Conservation (phyloP, 2,113 vertebrate genomes). For the Nibea albiflora region DNA sequence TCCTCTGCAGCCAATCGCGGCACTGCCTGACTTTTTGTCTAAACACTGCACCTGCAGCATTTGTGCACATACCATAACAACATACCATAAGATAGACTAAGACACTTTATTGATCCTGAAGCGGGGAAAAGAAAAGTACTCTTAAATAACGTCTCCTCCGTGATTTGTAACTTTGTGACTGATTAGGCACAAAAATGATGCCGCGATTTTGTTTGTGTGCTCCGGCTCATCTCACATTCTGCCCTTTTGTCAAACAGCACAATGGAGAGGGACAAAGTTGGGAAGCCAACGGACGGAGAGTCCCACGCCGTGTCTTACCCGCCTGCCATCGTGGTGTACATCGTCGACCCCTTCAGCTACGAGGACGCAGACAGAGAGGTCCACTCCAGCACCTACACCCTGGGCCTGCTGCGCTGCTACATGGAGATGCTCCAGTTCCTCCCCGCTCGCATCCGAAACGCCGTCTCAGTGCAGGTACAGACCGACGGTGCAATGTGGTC, state of each 20-base stretch:
- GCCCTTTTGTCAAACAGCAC: slow-evolving; percentile 84
- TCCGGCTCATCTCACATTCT: neutral
- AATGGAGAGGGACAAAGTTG: slow-evolving; percentile 98
- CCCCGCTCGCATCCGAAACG: slow-evolving; percentile 91
- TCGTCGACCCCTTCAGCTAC: slow-evolving; percentile 96
- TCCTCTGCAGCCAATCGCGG: too few species aligned
- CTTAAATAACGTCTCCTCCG: neutral
- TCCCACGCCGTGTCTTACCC: slow-evolving; percentile 95
- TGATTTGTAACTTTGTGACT: neutral
- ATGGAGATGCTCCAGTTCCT: slow-evolving; percentile 96
- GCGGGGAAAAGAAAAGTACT: too few species aligned
- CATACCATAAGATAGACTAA: too few species aligned
- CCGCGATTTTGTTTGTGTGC: neutral
- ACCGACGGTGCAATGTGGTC: too few species aligned
- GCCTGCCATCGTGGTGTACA: slow-evolving; percentile 96
- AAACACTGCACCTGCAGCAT: too few species aligned
- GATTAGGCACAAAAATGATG: neutral
- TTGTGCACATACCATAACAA: too few species aligned
- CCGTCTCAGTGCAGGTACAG: slow-evolving; percentile 94
- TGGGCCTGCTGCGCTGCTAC: slow-evolving; percentile 96
- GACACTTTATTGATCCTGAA: too few species aligned
- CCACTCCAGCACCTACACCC: slow-evolving; percentile 90
- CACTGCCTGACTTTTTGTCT: too few species aligned
- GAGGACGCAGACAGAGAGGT: slow-evolving; percentile 89
- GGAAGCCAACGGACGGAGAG: slow-evolving; percentile 96